Percentiles rank a stretch among this genome's conserved stretches.
Conservation (phyloP, 2,113 vertebrate genomes). For the Poeciliopsis occidentalis region DNA sequence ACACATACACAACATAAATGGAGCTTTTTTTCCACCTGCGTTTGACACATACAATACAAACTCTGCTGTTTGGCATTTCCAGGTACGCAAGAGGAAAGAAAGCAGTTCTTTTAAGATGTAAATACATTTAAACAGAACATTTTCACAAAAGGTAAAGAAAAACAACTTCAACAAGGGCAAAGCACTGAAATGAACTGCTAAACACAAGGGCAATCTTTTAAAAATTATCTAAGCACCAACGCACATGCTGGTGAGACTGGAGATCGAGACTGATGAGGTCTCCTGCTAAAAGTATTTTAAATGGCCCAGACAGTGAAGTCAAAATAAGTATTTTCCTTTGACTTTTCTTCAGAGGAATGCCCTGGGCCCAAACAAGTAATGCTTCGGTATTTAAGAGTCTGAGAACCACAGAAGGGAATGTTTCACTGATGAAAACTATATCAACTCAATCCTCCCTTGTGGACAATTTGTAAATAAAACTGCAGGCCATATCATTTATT, state of each 20-base stretch:
- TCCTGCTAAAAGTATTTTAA: constrained; percentile 14
- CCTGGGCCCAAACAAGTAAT: too few species aligned
- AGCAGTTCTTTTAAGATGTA: constrained; percentile 4
- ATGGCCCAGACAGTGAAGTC: constrained; percentile 19
- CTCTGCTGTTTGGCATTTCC: constrained; percentile 1
- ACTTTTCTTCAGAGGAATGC: not conserved
- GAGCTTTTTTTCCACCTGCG: not conserved
- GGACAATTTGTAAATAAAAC: constrained; percentile 10
- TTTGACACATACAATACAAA: constrained; percentile 30
- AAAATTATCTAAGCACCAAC: not conserved
- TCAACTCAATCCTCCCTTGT: constrained; percentile 6
- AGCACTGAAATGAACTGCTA: constrained; percentile 1
- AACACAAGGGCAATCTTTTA: constrained; percentile 11
- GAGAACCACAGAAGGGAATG: too few species aligned
- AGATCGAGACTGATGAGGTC: constrained; percentile 14
- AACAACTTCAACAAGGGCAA: too few species aligned
- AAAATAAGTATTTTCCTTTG: constrained; percentile 7
- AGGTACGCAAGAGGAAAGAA: not conserved
- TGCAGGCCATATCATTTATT: not conserved
- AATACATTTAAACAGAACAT: not conserved
- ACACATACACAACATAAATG: constrained; percentile 4
- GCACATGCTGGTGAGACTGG: constrained; percentile 9
- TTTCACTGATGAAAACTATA: not conserved
- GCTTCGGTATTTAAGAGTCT: too few species aligned
- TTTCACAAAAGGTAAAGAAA: too few species aligned